Conservation (phyloP, 2,888 invertebrate species). For the Hydroisotoma schaefferi region DNA sequence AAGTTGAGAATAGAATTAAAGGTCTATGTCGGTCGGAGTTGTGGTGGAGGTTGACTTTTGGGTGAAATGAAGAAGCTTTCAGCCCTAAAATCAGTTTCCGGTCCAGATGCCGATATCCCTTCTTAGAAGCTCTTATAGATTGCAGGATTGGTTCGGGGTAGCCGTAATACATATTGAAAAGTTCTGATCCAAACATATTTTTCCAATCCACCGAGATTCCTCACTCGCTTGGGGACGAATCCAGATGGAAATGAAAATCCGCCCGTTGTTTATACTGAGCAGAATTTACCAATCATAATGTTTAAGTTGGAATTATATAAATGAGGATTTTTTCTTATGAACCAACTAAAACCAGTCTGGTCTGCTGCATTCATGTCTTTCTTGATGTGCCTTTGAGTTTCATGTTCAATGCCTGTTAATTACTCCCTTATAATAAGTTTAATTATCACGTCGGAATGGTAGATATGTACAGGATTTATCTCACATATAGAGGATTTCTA, state of each 20-base stretch:
- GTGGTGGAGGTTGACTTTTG: conserved; percentile 32
- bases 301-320: conserved; percentile 1
- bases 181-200: conserved; percentile 22
- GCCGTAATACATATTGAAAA: neutral
- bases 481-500: too few relatives aligned
- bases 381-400: too few relatives aligned
- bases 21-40: conserved; percentile 6
- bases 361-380: too few relatives aligned
- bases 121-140: neutral
- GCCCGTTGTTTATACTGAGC: neutral
- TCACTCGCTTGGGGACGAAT: neutral
- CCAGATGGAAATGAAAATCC: neutral
- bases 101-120: conserved; percentile 43
- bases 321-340: too few relatives aligned
- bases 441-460: too few relatives aligned
- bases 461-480: too few relatives aligned
- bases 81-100: conserved; percentile 48
- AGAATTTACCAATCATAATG: neutral
- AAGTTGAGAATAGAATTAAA: conserved; percentile 13
- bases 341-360: too few relatives aligned
- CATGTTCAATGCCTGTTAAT: too few relatives aligned
- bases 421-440: too few relatives aligned
- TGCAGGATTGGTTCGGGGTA: too few relatives aligned
- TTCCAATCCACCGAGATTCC: conserved; percentile 27
- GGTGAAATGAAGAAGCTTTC: conserved; percentile 45